Conservation (phyloP, 1,140 invertebrate species). For the Aporrectodea caliginosa region DNA sequence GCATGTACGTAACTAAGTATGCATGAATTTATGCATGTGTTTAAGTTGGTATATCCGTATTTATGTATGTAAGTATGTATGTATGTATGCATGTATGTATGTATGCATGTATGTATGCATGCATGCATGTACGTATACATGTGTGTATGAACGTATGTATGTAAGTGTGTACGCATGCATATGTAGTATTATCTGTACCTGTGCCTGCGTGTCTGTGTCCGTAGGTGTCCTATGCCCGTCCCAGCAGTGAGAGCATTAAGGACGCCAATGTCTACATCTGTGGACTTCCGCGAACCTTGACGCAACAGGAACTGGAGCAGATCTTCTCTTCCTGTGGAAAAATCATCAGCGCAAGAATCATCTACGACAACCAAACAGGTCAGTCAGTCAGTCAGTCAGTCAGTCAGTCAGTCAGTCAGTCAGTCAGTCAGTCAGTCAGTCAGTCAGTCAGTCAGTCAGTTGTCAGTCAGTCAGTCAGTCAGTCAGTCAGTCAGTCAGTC, state of each 20-base stretch:
- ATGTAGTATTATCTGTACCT: background rate
- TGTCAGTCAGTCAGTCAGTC: background rate
- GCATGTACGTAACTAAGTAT: too few relatives aligned
- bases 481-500: background rate
- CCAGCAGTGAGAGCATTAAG: conserved; percentile 98
- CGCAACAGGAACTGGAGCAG: conserved; percentile 91
- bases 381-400: background rate
- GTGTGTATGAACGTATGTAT: background rate
- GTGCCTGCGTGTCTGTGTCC: background rate
- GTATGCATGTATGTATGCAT: background rate
- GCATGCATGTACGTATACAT: conserved; percentile 1
- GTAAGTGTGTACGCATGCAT: background rate
- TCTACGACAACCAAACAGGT: conserved; percentile 72
- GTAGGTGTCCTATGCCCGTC: conserved; percentile 94
- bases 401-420: conserved; percentile 1
- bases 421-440: background rate
- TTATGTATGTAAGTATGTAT: too few relatives aligned
- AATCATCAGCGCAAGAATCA: conserved; percentile 97
- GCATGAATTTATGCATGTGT: too few relatives aligned
- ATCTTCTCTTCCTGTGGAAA: conserved; percentile 94
- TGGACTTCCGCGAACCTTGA: conserved; percentile 96
- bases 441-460: background rate
- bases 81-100: background rate
- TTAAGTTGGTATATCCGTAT: too few relatives aligned
- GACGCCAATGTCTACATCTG: conserved; percentile 99